Percentiles rank a stretch among this genome's conserved stretches.
Conservation (phyloP, 2,888 invertebrate species). For the Pyrgus malvae region DNA sequence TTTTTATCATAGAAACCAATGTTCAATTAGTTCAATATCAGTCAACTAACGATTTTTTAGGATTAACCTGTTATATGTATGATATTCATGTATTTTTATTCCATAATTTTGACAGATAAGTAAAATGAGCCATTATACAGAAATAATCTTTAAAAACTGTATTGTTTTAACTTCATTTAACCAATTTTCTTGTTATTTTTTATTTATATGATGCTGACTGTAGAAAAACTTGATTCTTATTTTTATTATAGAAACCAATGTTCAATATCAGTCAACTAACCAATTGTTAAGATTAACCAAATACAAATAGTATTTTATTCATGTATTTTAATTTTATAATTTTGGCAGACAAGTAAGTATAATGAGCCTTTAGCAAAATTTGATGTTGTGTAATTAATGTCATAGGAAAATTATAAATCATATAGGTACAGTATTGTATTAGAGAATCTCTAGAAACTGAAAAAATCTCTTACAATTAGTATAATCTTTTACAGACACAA, state of each 20-base stretch:
- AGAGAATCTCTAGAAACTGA: constrained; percentile 24
- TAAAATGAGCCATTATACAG: constrained; percentile 10
- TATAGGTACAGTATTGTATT: constrained; percentile 11
- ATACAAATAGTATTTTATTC: too few species aligned
- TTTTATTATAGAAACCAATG: neutral
- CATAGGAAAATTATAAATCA: constrained; percentile 13
- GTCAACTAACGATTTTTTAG: too few species aligned
- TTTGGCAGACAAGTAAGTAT: constrained; percentile 4
- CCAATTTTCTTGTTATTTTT: too few species aligned
- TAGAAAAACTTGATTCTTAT: too few species aligned
- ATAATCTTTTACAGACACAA: neutral
- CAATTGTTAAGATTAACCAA: too few species aligned
- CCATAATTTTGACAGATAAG: constrained; percentile 1
- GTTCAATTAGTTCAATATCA: neutral
- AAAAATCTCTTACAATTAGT: neutral
- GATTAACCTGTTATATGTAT: too few species aligned
- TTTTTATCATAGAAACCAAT: neutral
- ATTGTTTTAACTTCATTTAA: too few species aligned
- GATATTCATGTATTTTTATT: neutral
- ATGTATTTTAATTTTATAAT: neutral
- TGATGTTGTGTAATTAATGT: neutral
- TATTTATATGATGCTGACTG: too few species aligned
- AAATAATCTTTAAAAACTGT: too few species aligned
- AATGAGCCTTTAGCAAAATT: constrained; percentile 14
- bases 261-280: neutral